phyloP scores from a whole-genome alignment of 2,113 vertebrate genomes.

The Thunnus thynnus region DNA sequence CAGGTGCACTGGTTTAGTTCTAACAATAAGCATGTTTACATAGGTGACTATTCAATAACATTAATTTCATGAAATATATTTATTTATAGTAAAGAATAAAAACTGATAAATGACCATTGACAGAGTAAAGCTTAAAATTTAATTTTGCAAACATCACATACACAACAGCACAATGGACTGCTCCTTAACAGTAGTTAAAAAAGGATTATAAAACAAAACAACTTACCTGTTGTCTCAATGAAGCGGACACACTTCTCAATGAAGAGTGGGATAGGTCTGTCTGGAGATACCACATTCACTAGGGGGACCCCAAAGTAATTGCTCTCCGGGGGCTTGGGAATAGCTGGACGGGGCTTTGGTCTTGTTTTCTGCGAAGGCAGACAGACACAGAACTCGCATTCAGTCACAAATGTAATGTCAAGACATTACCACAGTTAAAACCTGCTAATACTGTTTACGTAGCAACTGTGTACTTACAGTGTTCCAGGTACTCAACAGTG shows the following conservation, averaged over 20 bases:
- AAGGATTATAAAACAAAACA: neutral
- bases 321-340: conserved; percentile 94
- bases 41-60: neutral
- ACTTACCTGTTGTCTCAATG: conserved; percentile 94
- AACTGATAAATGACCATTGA: neutral
- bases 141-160: neutral
- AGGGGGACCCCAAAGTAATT: conserved; percentile 93
- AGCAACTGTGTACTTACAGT: too few species aligned
- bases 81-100: neutral
- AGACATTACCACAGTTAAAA: neutral
- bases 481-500: neutral
- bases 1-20: conserved; percentile 3
- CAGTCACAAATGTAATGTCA: conserved; percentile 7
- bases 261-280: conserved; percentile 94
- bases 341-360: conserved; percentile 91
- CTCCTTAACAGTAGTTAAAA: neutral
- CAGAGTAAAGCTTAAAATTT: neutral
- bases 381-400: conserved; percentile 13
- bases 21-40: conserved; percentile 14
- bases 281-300: conserved; percentile 88
- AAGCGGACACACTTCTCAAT: conserved; percentile 96
- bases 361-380: conserved; percentile 89
- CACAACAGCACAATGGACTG: neutral
- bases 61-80: neutral
- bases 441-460: neutral